A percentile compares a stretch with the other conserved stretches of the same genome.
Evolutionary conservation across 2,888 invertebrate genomes (phyloP).

Genomic region (Hypena proboscidalis): DNA sequence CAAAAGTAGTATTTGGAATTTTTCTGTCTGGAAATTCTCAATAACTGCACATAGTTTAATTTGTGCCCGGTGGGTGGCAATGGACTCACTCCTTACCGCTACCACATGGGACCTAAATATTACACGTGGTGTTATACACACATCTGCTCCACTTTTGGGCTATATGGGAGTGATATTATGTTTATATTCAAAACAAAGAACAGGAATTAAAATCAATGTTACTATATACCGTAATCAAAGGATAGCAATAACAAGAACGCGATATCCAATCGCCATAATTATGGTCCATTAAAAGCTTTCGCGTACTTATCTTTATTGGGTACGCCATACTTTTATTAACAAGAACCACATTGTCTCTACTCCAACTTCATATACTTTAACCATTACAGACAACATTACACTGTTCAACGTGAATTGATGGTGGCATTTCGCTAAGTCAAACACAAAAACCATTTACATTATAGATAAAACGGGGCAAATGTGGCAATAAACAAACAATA

Average conservation of each 20-base stretch:
- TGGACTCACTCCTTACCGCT: too few species aligned
- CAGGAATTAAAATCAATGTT: too few species aligned
- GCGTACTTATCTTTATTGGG: constrained; percentile 7
- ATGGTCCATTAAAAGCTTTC: constrained; percentile 2
- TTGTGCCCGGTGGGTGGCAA: too few species aligned
- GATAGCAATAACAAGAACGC: neutral
- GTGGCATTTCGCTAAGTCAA: constrained; percentile 24
- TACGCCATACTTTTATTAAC: constrained; percentile 9
- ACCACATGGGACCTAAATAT: too few species aligned
- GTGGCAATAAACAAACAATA: constrained; percentile 29
- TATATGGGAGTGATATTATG: too few species aligned
- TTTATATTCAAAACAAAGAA: too few species aligned
- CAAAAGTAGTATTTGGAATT: too few species aligned
- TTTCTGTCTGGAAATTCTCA: too few species aligned
- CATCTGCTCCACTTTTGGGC: too few species aligned
- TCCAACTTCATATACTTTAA: constrained; percentile 5
- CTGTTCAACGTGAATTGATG: constrained; percentile 20
- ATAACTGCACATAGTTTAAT: too few species aligned
- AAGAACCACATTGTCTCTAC: constrained; percentile 5
- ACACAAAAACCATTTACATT: constrained; percentile 30
- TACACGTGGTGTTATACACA: too few species aligned
- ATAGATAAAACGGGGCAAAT: constrained; percentile 13
- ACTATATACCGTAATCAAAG: constrained; percentile 4
- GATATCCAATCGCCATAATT: constrained; percentile 7
- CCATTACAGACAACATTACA: constrained; percentile 4